Evolutionary conservation across 2,797 vertebrate genomes (phyloP).

Genomic region (Hapalemur alaotrensis): DNA sequence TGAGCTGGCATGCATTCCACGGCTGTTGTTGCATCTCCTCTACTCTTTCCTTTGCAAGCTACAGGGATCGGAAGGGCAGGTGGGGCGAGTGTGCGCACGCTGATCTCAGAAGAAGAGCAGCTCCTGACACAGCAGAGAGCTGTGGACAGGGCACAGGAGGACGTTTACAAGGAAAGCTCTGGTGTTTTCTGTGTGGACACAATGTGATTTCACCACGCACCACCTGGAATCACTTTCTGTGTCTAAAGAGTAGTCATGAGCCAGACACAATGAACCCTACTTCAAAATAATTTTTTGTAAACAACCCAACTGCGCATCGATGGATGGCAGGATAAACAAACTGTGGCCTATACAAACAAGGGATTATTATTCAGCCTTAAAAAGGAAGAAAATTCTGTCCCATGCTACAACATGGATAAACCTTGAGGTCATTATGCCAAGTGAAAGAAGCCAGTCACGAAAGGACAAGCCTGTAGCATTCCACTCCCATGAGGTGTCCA

Average conservation of each 20-base stretch:
- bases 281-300: neutral
- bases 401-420: too few species aligned
- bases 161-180: neutral
- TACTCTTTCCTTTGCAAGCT: neutral
- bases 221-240: neutral
- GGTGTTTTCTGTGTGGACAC: neutral
- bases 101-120: neutral
- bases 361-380: neutral
- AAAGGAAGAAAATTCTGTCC: neutral
- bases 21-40: neutral
- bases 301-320: neutral
- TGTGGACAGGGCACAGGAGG: neutral
- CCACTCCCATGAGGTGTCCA: accelerated
- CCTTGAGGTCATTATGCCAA: neutral
- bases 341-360: neutral
- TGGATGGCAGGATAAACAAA: neutral
- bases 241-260: neutral
- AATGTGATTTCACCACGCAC: accelerated
- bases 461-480: accelerated
- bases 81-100: accelerated
- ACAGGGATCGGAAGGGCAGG: neutral
- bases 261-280: neutral
- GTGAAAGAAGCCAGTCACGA: too few species aligned
- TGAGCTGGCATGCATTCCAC: accelerated
- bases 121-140: neutral